phyloP scores from a whole-genome alignment of 2,888 invertebrate species.

The Drosophila mimetica region DNA sequence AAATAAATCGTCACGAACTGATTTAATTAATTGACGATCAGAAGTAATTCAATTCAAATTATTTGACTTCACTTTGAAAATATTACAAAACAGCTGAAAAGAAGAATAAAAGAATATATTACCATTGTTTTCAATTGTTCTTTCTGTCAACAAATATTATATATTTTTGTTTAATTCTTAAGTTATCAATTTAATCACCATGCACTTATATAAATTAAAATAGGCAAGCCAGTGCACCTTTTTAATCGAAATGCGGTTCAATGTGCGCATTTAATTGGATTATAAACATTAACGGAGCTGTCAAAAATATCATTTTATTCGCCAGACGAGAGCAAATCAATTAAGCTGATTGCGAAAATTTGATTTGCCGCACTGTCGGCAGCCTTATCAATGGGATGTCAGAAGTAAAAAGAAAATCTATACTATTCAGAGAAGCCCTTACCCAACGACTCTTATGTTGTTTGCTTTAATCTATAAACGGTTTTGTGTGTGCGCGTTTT shows the following conservation, averaged over 20 bases:
- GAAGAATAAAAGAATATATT: neutral
- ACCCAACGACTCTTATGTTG: conserved; percentile 26
- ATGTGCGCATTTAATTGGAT: conserved; percentile 39
- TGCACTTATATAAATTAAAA: conserved; percentile 5
- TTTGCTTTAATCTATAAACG: conserved; percentile 33
- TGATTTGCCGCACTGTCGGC: neutral
- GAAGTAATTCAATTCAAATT: neutral
- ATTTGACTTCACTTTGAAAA: neutral
- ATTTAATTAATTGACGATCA: neutral
- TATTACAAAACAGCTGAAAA: neutral
- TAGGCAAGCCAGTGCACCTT: conserved; percentile 18
- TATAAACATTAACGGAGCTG: conserved; percentile 38
- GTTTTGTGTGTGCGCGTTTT: conserved; percentile 5
- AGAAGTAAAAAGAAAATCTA: neutral
- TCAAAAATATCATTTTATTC: conserved; percentile 36
- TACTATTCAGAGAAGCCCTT: conserved; percentile 26
- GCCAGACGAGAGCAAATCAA: conserved; percentile 35
- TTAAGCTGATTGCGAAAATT: conserved; percentile 32
- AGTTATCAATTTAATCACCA: conserved; percentile 5
- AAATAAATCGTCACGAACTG: neutral
- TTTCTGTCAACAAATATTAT: neutral
- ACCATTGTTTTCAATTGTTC: neutral
- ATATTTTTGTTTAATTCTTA: conserved; percentile 1
- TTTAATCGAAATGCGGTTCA: conserved; percentile 29
- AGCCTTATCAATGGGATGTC: conserved; percentile 24